Conservation (phyloP, 2,888 invertebrate genomes). For the Cryptocephalus moraei region DNA sequence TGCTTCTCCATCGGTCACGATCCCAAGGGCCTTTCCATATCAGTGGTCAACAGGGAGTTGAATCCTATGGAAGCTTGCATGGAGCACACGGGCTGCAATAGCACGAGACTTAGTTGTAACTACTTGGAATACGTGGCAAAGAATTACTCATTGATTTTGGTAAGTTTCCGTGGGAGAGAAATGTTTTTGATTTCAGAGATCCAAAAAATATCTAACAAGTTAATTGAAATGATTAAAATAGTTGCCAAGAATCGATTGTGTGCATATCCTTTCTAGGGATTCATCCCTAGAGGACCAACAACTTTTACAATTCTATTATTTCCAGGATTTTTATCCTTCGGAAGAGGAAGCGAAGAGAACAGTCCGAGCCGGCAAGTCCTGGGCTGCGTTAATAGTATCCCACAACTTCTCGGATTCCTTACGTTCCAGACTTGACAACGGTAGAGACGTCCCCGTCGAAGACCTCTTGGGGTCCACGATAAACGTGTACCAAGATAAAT, state of each 20-base stretch:
- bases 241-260: too few relatives aligned
- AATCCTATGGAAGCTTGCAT: conserved; percentile 26
- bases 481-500: conserved; percentile 68
- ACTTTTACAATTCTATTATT: neutral
- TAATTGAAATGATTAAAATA: too few relatives aligned
- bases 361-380: conserved; percentile 60
- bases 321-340: conserved; percentile 23
- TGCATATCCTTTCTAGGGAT: neutral
- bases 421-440: conserved; percentile 40
- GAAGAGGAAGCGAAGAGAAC: conserved; percentile 50
- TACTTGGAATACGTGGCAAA: conserved; percentile 58
- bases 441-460: conserved; percentile 44
- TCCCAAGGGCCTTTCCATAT: conserved; percentile 64
- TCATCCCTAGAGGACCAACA: neutral
- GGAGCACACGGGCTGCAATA: conserved; percentile 24
- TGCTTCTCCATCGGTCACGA: conserved; percentile 84
- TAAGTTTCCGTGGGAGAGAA: too few relatives aligned
- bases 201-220: too few relatives aligned
- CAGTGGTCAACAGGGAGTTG: conserved; percentile 73
- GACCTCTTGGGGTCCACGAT: conserved; percentile 56
- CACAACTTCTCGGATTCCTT: conserved; percentile 66
- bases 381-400: conserved; percentile 66
- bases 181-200: neutral
- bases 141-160: conserved; percentile 54
- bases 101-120: conserved; percentile 59